Evolutionary conservation across 2,113 vertebrate species (phyloP).

Genomic region (Atrichornis clamosus): DNA sequence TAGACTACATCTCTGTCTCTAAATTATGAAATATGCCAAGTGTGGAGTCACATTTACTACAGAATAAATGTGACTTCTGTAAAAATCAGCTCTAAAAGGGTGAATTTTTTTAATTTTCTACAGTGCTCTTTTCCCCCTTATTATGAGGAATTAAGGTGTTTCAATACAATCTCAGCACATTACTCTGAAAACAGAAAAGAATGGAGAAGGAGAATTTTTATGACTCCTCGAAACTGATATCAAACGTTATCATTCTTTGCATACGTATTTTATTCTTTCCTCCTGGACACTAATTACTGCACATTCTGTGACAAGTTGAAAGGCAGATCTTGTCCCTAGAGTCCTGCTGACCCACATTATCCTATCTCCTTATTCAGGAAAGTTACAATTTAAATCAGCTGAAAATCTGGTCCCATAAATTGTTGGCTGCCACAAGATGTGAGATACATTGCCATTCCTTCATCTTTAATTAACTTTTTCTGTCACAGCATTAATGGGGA

Average conservation of each 20-base stretch:
- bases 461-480: conserved; percentile 7
- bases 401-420: neutral
- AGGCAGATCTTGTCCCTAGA: neutral
- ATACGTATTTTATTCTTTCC: neutral
- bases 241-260: neutral
- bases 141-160: neutral
- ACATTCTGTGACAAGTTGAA: neutral
- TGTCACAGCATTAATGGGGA: neutral
- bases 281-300: neutral
- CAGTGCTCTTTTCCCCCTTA: neutral
- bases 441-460: neutral
- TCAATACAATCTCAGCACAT: neutral
- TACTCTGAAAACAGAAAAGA: neutral
- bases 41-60: neutral
- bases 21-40: neutral
- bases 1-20: neutral
- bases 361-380: neutral
- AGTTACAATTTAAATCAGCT: neutral
- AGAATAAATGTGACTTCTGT: neutral
- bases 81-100: neutral
- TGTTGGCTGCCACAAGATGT: neutral
- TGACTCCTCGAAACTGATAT: neutral
- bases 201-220: neutral
- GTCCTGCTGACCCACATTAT: conserved; percentile 14
- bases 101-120: neutral